Evolutionary conservation across 2,888 invertebrate genomes (phyloP).

Genomic region (Lasioglossum marginatum): DNA sequence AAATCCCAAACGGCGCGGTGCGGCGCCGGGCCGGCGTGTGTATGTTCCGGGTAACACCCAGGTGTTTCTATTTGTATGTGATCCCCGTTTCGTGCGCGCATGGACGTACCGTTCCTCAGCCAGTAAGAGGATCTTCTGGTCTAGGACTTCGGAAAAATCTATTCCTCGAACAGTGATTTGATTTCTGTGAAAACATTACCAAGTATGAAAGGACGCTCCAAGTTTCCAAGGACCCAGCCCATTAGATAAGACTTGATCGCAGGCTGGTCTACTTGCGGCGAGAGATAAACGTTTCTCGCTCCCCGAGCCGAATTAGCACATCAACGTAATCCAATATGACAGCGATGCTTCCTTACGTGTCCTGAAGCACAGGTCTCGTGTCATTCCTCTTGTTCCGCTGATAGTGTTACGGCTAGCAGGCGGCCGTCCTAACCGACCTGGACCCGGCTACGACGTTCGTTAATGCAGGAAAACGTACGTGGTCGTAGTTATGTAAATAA

Average conservation of each 20-base stretch:
- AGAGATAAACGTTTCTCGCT: constrained; percentile 48
- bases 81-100: not conserved
- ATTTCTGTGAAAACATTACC: too few relatives aligned
- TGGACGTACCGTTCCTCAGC: not conserved
- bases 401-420: constrained; percentile 30
- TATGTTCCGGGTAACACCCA: not conserved
- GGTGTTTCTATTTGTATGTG: not conserved
- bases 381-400: constrained; percentile 17
- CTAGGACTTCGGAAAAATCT: not conserved
- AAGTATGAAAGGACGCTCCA: not conserved
- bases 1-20: constrained; percentile 6
- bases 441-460: constrained; percentile 31
- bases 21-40: not conserved
- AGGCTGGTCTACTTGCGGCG: constrained; percentile 28
- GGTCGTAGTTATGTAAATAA: constrained; percentile 54
- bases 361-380: constrained; percentile 14
- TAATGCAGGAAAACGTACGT: constrained; percentile 24
- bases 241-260: not conserved
- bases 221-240: not conserved
- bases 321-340: constrained; percentile 70
- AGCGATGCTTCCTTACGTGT: constrained; percentile 48
- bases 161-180: not conserved
- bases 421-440: not conserved
- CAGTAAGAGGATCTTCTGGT: not conserved
- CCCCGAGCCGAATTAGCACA: constrained; percentile 58